Conservation (phyloP, 2,888 invertebrate genomes). For the Nemotelus pantherinus region DNA sequence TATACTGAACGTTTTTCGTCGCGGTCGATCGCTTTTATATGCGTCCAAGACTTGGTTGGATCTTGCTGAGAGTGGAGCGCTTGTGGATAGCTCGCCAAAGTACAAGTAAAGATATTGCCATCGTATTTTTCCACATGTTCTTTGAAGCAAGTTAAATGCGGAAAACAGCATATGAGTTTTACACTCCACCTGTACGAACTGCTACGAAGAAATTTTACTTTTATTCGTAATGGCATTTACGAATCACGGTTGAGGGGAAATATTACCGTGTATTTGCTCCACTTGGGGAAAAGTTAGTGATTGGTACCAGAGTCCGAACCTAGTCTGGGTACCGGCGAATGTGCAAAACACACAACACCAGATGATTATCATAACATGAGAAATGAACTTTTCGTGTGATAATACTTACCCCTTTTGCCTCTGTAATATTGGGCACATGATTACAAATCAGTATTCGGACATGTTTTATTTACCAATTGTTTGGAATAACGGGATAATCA, state of each 20-base stretch:
- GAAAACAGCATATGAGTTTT: slow-evolving; percentile 24
- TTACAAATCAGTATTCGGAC: slow-evolving; percentile 2
- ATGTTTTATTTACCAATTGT: slow-evolving; percentile 1
- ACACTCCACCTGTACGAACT: neutral
- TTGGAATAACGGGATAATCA: neutral
- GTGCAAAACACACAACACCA: slow-evolving; percentile 35
- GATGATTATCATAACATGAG: slow-evolving; percentile 26
- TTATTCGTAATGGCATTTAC: slow-evolving; percentile 9
- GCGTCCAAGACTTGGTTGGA: slow-evolving; percentile 37
- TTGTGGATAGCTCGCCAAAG: neutral
- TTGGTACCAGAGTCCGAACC: neutral
- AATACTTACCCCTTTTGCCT: neutral
- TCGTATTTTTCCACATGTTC: slow-evolving; percentile 19
- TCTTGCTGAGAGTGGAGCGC: slow-evolving; percentile 37
- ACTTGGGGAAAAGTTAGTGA: slow-evolving; percentile 5
- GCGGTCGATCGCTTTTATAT: slow-evolving; percentile 50
- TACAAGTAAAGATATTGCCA: neutral
- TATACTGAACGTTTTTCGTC: slow-evolving; percentile 49
- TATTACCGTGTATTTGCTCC: neutral
- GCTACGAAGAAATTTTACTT: slow-evolving; percentile 31
- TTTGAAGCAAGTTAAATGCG: slow-evolving; percentile 1
- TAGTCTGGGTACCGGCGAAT: slow-evolving; percentile 11
- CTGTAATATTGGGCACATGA: slow-evolving; percentile 20
- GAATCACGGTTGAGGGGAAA: neutral
- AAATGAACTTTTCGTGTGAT: slow-evolving; percentile 22